These are phyloP conservation scores for Piscicola geometra DNA, from an alignment of 2,888 invertebrate genomes.

Conservation along the genomic window DNA sequence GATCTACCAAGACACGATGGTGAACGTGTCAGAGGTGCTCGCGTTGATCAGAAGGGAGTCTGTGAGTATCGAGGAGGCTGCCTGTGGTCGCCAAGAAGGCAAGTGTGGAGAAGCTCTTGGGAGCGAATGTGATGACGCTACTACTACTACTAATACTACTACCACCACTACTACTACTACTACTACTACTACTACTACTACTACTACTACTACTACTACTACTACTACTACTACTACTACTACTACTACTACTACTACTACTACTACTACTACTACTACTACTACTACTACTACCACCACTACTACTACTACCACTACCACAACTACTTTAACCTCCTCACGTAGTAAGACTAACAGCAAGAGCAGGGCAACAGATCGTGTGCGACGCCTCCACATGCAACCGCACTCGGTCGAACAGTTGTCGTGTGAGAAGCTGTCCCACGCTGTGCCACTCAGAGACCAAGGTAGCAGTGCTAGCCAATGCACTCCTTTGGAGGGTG, in stretches of 20 bases:
- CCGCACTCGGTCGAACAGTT: not conserved
- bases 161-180: no score
- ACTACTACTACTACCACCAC: not conserved
- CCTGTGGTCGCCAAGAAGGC: no score
- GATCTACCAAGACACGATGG: slow-evolving; percentile 59
- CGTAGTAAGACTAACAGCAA: not conserved
- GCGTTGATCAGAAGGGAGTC: slow-evolving; percentile 41
- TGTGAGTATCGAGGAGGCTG: no score
- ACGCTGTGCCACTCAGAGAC: no score
- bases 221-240: not conserved
- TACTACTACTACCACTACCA: not conserved
- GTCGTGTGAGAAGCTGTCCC: no score
- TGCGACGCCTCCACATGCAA: not conserved
- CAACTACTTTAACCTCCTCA: not conserved
- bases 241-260: slow-evolving; percentile 2
- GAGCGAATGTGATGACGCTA: no score
- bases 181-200: not conserved
- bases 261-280: not conserved
- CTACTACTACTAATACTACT: no score
- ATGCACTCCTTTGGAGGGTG: no score
- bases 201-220: not conserved
- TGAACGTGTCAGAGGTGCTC: slow-evolving; percentile 49
- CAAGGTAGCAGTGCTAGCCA: no score
- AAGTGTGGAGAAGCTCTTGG: no score
- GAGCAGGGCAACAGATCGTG: not conserved